These are phyloP conservation scores for Corythornis cristatus DNA, from an alignment of 2,113 vertebrate genomes.

Conservation along the genomic window DNA sequence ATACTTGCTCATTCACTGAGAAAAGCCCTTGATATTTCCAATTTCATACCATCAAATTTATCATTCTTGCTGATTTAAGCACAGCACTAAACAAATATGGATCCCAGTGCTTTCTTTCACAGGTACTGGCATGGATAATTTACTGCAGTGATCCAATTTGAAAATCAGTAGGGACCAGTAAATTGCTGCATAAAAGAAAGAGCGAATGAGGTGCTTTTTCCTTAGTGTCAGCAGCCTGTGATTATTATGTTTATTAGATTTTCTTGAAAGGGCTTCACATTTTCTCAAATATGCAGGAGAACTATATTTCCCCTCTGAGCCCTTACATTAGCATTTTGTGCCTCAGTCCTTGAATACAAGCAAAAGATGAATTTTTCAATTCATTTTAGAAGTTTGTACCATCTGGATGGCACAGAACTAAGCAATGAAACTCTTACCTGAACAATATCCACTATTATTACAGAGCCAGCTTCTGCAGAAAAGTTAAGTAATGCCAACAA, in stretches of 20 bases:
- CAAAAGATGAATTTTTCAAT: constrained; percentile 81
- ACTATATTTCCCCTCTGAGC: constrained; percentile 82
- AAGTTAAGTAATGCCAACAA: constrained; percentile 60
- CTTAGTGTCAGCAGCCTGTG: constrained; percentile 84
- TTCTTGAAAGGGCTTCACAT: constrained; percentile 83
- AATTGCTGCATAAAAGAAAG: constrained; percentile 80
- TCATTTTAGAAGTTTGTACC: constrained; percentile 77
- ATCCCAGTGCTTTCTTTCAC: constrained; percentile 79
- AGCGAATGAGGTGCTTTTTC: constrained; percentile 82
- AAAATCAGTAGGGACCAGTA: constrained; percentile 83
- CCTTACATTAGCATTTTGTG: constrained; percentile 81
- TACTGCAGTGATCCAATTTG: constrained; percentile 84
- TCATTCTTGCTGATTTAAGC: constrained; percentile 89
- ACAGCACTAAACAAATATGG: constrained; percentile 81
- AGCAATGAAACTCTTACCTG: constrained; percentile 64
- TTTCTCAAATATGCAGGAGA: constrained; percentile 85
- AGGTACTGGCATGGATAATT: constrained; percentile 81
- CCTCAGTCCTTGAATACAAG: constrained; percentile 73
- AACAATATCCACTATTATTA: constrained; percentile 62
- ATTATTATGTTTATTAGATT: constrained; percentile 87
- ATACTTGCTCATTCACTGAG: constrained; percentile 72
- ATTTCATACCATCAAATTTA: constrained; percentile 81
- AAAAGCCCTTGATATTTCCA: constrained; percentile 81
- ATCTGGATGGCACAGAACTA: constrained; percentile 56
- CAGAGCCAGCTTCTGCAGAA: constrained; percentile 21